Percentiles rank a stretch among this genome's conserved stretches.
Evolutionary conservation across 2,888 invertebrate genomes (phyloP).

Genomic region (Mimumesa dahlbomi): DNA sequence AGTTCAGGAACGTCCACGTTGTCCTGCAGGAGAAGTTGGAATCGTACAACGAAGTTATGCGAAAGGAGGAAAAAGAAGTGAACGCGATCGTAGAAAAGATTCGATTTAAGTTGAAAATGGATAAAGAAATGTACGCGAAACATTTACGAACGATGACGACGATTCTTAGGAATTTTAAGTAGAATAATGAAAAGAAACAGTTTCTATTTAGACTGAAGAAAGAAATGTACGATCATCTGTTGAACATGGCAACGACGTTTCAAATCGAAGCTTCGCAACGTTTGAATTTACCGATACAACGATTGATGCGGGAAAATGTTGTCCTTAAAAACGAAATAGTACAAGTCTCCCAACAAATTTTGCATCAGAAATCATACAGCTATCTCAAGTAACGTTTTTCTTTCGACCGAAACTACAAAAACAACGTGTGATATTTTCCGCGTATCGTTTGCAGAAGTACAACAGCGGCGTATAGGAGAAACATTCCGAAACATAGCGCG

Average conservation of each 20-base stretch:
- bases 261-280: constrained; percentile 62
- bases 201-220: constrained; percentile 66
- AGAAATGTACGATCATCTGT: constrained; percentile 67
- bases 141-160: neutral
- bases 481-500: constrained; percentile 16
- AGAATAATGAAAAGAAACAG: neutral
- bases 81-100: constrained; percentile 56
- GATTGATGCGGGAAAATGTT: constrained; percentile 72
- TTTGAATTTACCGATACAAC: constrained; percentile 61
- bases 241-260: constrained; percentile 63
- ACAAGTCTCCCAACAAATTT: too few species aligned
- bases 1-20: constrained; percentile 65
- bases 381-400: too few species aligned
- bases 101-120: constrained; percentile 65
- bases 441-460: constrained; percentile 22
- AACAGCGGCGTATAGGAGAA: constrained; percentile 1
- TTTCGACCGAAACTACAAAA: too few species aligned
- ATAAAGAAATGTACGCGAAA: constrained; percentile 69
- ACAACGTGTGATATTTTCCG: neutral
- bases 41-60: constrained; percentile 45
- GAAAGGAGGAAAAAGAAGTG: constrained; percentile 58
- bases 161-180: neutral
- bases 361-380: too few species aligned
- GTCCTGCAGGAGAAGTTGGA: constrained; percentile 65
- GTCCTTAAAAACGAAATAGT: constrained; percentile 66